Conservation (phyloP, 2,888 invertebrate genomes). For the Drosophila neonasuta region DNA sequence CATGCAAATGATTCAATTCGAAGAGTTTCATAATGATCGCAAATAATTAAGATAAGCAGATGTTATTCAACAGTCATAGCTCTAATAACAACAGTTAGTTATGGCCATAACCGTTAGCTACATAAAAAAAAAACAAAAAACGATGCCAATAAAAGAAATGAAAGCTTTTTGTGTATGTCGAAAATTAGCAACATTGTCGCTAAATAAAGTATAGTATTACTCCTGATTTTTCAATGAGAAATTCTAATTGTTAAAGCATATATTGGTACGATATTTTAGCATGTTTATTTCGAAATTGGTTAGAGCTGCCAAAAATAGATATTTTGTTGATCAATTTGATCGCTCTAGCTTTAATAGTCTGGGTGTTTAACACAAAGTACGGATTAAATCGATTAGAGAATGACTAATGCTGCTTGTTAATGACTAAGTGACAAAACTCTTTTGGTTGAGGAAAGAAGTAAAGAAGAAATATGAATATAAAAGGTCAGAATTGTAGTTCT, state of each 20-base stretch:
- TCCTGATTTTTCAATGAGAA: background rate
- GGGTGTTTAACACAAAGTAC: no score
- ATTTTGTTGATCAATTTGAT: no score
- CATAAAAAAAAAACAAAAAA: background rate
- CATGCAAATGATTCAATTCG: conserved; percentile 1
- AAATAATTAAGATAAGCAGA: conserved; percentile 1
- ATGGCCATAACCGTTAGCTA: conserved; percentile 1
- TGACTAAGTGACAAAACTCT: no score
- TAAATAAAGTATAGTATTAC: background rate
- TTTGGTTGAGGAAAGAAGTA: no score
- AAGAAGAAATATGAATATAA: no score
- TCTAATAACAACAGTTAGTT: conserved; percentile 1
- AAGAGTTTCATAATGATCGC: conserved; percentile 3
- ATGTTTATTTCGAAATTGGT: no score
- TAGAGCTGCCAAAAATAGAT: no score
- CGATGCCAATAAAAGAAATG: background rate
- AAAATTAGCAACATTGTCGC: background rate
- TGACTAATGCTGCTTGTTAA: no score
- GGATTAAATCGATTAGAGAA: no score
- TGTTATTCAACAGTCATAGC: conserved; percentile 2
- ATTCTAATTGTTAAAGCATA: background rate
- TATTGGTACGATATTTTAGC: no score
- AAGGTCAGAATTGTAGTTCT: no score
- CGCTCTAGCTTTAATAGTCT: no score
- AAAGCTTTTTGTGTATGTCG: background rate